These are phyloP conservation scores for Blomia tropicalis DNA, from an alignment of 2,888 invertebrate genomes.

Conservation along the genomic window DNA sequence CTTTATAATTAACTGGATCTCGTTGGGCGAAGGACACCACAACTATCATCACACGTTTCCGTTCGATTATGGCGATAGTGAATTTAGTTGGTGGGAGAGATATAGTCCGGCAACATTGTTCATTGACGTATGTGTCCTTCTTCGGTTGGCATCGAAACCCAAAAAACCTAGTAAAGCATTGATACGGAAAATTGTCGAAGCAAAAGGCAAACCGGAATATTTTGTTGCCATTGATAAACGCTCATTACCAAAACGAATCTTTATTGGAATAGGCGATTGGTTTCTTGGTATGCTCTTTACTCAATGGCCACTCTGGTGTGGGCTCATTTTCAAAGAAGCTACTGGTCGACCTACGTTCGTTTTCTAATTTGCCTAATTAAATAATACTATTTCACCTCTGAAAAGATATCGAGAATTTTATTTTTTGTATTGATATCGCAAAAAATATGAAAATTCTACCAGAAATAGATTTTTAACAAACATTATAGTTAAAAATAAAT, in stretches of 20 bases:
- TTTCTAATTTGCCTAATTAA: too few relatives aligned
- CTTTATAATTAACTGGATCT: constrained; percentile 33
- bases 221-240: background rate
- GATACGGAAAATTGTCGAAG: constrained; percentile 32
- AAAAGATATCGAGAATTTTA: too few relatives aligned
- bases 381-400: too few relatives aligned
- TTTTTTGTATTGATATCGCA: too few relatives aligned
- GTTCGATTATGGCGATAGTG: constrained; percentile 33
- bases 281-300: background rate
- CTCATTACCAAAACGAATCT: background rate
- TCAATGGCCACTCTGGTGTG: constrained; percentile 11
- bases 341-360: too few relatives aligned
- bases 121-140: background rate
- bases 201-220: constrained; percentile 36
- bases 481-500: too few relatives aligned
- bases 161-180: constrained; percentile 32
- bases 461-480: too few relatives aligned
- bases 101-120: constrained; percentile 19
- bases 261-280: constrained; percentile 3
- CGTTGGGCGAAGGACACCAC: constrained; percentile 31
- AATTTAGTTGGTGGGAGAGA: constrained; percentile 27
- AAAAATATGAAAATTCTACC: too few relatives aligned
- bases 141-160: constrained; percentile 17
- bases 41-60: constrained; percentile 36
- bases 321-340: background rate